Evolutionary conservation across 2,797 vertebrate species (phyloP).

Genomic region (Sebastes alutus): DNA sequence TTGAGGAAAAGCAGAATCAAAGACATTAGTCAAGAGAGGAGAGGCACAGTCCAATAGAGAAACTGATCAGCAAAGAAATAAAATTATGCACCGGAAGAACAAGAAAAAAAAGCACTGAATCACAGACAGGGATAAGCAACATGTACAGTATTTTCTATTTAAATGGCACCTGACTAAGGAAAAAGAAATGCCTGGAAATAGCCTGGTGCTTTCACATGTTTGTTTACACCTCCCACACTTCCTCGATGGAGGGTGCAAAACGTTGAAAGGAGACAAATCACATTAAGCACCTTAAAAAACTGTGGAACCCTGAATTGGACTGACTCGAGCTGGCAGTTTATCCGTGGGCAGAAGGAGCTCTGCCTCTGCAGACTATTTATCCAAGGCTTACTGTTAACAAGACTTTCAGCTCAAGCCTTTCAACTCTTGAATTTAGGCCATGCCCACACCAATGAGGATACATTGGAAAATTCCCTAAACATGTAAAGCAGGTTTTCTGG

Average conservation of each 20-base stretch:
- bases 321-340: slow-evolving; percentile 54
- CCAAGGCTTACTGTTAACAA: slow-evolving; percentile 53
- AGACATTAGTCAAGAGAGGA: neutral
- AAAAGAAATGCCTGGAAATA: slow-evolving; percentile 50
- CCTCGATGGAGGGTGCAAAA: slow-evolving; percentile 50
- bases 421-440: slow-evolving; percentile 42
- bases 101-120: neutral
- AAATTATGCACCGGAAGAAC: neutral
- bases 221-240: slow-evolving; percentile 64
- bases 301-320: slow-evolving; percentile 44
- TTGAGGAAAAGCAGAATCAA: neutral
- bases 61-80: neutral
- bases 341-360: slow-evolving; percentile 51
- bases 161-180: slow-evolving; percentile 31
- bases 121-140: neutral
- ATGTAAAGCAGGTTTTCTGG: slow-evolving; percentile 9
- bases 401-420: slow-evolving; percentile 51
- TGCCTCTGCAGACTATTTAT: slow-evolving; percentile 58
- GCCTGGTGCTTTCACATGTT: slow-evolving; percentile 46
- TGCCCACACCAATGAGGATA: slow-evolving; percentile 30
- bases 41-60: neutral
- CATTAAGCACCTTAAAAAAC: slow-evolving; percentile 52
- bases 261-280: slow-evolving; percentile 58
- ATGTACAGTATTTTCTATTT: slow-evolving; percentile 13
- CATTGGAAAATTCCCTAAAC: slow-evolving; percentile 24